Evolutionary conservation across 1,140 invertebrate genomes (phyloP), one percentile per base, ranked within the genome.

Genomic region (Caerostris extrusa): DNA sequence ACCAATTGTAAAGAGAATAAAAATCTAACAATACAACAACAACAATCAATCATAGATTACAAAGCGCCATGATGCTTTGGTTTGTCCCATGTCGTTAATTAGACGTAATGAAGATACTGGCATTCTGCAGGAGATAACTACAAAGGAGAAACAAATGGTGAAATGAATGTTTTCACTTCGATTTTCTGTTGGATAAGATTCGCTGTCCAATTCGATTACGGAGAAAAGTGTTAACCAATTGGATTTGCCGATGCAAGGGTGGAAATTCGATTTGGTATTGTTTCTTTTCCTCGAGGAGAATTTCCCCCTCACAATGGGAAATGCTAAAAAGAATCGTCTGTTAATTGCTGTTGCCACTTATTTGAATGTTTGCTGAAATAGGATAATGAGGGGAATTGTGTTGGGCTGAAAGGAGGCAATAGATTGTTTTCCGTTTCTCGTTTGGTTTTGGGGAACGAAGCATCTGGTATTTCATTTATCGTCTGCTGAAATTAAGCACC

Each of bases 201-300:
- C 34, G 71, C 69, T 7, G n/a, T 87, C 34, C 57, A 58, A 87
- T 61, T 89, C 87, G 64, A 89, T 89, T 89, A 69, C 17, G 64
- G 64, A 5, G 50, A 61, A 55, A 71, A 56, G 64, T 56, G 87
- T 71, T 89, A 69, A 69, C 71, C 71, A 87, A 87, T 60, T n/a
- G 57, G n/a, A 87, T 64, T 60, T 56, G 57, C 34, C 14, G 57
- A n/a, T 57, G 14, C 50, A 53, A 77, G 55, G 14, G 14, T 10
- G 82, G 56, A 57, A 85, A 85, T 87, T 87, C 57, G 85, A 61
- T 87, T 61, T 61, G 71, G 71, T 53, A 69, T 69, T 19, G 67
- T 53, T 71, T 77, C 71, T 77, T 12, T 12, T 50, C 71, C 71
- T 77, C 8, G 12, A 34, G 71, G 71, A 34, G 34, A 14, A 77